These are phyloP conservation scores for Heliconius melpomene DNA, from an alignment of 1,140 invertebrate species.

Conservation along the genomic window DNA sequence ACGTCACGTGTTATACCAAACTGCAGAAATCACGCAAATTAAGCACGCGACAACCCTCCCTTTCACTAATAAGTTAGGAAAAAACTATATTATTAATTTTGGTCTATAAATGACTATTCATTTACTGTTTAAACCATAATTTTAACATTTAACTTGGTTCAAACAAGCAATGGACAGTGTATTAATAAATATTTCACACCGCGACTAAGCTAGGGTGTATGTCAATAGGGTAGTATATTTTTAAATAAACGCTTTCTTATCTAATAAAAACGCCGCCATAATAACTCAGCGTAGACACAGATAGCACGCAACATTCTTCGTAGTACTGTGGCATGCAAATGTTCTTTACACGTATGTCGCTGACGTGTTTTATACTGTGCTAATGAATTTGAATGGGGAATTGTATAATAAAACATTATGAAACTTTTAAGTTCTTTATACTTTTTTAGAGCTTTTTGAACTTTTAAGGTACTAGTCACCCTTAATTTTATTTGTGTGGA, in stretches of 20 bases:
- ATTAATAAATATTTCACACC: background rate
- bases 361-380: slow-evolving; percentile 47
- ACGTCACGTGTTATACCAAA: slow-evolving; percentile 64
- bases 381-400: slow-evolving; percentile 38
- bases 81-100: background rate
- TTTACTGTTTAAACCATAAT: background rate
- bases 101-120: background rate
- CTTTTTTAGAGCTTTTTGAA: too few species aligned
- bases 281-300: slow-evolving; percentile 65
- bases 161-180: background rate
- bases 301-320: slow-evolving; percentile 62
- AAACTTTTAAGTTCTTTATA: background rate
- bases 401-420: background rate
- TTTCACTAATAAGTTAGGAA: background rate
- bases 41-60: slow-evolving; percentile 55
- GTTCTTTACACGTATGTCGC: slow-evolving; percentile 41
- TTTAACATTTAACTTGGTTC: background rate
- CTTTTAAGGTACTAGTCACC: too few species aligned
- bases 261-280: slow-evolving; percentile 70
- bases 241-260: slow-evolving; percentile 63
- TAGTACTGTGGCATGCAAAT: slow-evolving; percentile 55
- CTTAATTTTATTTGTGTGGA: too few species aligned
- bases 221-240: slow-evolving; percentile 76
- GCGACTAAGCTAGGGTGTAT: slow-evolving; percentile 41
- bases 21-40: slow-evolving; percentile 70